Base-by-base conservation (phyloP, 2,113 vertebrate species). In the Etheostoma cragini region DNA sequence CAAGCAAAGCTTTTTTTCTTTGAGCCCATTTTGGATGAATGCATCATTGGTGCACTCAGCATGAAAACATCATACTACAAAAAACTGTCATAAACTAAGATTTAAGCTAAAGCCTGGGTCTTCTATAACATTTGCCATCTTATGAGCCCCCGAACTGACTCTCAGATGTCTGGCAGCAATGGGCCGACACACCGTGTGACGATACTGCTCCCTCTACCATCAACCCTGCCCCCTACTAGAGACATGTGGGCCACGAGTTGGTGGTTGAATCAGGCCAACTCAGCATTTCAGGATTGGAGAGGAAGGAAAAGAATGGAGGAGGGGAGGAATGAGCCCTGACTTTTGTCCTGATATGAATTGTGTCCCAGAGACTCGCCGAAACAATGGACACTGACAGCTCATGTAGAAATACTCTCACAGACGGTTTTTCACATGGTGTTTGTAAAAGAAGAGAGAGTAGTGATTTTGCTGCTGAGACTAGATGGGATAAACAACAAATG, bases 341-440 rank as follows among this genome's bases (percentile, higher is more conserved):
- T 90, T 86, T 82, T 87, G 82, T 87, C 80, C 90, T 85, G 80
- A 88, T 81, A 85, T 62, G 79, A 93, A 85, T 86, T 85, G 90
- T 82, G 73, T 88, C 86, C 85, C 8, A 83, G 83, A 87, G 88
- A 87, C 83, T 69, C 13, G 6, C 56, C 42, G 63, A 91, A 91
- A 93, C 91, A 92, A 93, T 93, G 75, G 87, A 69, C 76, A 84
- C 86, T 93, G 90, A 91, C 91, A 78, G 80, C 86, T 87, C 74
- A 61, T 82, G 89, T 86, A 87, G 82, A 89, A 87, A 76, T 50
- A 68, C 83, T 82, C 86, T 64, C 66, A 74, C 71, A 75, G 87
- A 82, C 78, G 56, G 66, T 78, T 75, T 67, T 67, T 78, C 64
- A 80, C 53, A 30, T 57, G 3, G 47, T 42, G 33, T 56, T 26